Base-by-base conservation (phyloP, 2,113 vertebrate genomes). In the Catharus minimus region DNA sequence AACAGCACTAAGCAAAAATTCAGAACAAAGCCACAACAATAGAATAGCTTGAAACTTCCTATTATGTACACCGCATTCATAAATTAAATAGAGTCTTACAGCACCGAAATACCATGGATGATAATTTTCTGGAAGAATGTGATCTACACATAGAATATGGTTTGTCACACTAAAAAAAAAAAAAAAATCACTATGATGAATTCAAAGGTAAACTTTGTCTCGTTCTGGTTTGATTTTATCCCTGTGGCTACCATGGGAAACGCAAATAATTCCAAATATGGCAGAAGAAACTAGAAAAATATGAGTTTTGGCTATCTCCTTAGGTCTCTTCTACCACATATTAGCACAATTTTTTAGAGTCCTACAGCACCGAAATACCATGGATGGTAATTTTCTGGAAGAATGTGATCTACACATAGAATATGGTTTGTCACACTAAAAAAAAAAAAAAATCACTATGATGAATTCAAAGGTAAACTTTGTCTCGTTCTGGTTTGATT, bases 1-100 rank as follows among this genome's bases (percentile, higher is more conserved):
- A 95, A 73, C 30, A 88, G 19, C 39, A 83, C 16, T 65, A 64
- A 94, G 82, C 9, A 87, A 94, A 82, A 90, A 55, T 77, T 82
- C 67, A 66, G 26, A 90, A 47, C 23, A 82, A 92, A 86, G 15
- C 7, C 73, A 28, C 30, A 80, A 28, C 1, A 0, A 61, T 13
- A 65, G 27, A 55, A 50, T 32, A 47, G 7, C 4, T 21, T 73
- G 30, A 75, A 93, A 92, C 33, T 71, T 78, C 74, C 16, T 88
- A 24, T 67, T 78, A 69, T 47, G 10, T 65, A 64, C 9, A 43
- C n/a, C 2, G 8, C 36, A 56, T 75, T 82, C 60, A 66, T 68
- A 74, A 80, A 66, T 43, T 30, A 65, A 88, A 89, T 23, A 15
- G 8, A 36, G 13, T 66, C 13, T 20, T 77, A 36, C 13, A 52